Evolutionary conservation across 2,797 vertebrate species (phyloP).

Genomic region (Cirrhinus molitorella): DNA sequence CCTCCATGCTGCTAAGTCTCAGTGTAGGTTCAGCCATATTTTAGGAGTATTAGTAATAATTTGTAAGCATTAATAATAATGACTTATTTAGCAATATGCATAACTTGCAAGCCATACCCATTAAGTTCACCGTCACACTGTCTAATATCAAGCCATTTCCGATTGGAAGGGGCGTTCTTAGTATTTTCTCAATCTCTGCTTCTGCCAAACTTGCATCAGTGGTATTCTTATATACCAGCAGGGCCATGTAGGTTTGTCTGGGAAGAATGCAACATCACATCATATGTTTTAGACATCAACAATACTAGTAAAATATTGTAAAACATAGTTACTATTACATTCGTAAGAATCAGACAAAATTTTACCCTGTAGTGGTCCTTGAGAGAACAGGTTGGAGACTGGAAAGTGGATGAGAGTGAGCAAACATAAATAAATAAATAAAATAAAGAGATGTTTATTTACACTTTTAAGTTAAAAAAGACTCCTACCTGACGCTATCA

Average conservation of each 20-base stretch:
- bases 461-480: not conserved
- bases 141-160: slow-evolving; percentile 72
- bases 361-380: slow-evolving; percentile 58
- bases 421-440: not conserved
- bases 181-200: slow-evolving; percentile 74
- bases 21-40: not conserved
- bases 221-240: slow-evolving; percentile 83
- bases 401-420: slow-evolving; percentile 5
- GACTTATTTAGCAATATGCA: not conserved
- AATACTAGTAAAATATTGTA: not conserved
- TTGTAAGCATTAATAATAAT: not conserved
- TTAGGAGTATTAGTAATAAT: no score
- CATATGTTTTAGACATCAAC: not conserved
- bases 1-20: not conserved
- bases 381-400: slow-evolving; percentile 59
- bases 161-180: slow-evolving; percentile 72
- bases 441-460: not conserved
- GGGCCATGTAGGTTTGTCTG: slow-evolving; percentile 83
- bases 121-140: slow-evolving; percentile 71
- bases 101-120: slow-evolving; percentile 78
- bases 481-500: slow-evolving; percentile 86
- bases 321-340: not conserved
- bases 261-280: not conserved
- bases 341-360: not conserved
- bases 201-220: slow-evolving; percentile 81